Conservation (phyloP, 2,113 vertebrate genomes). For the Rhizomys pruinosus region DNA sequence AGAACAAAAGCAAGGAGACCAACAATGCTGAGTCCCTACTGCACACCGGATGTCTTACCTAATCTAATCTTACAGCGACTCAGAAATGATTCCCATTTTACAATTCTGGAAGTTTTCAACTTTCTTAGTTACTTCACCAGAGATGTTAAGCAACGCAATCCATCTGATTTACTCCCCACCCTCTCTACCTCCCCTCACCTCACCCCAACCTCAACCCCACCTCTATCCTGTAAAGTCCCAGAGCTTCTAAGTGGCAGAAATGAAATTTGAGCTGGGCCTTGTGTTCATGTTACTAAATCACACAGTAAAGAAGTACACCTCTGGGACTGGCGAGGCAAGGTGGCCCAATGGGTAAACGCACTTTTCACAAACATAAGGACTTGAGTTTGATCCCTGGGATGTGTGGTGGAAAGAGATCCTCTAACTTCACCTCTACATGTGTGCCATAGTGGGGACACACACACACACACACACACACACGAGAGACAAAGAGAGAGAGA, state of each 20-base stretch:
- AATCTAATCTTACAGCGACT: neutral
- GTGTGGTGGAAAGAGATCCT: neutral
- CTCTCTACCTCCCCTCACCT: no score
- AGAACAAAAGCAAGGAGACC: neutral
- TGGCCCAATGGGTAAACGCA: neutral
- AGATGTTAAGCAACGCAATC: neutral
- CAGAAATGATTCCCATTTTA: slow-evolving; percentile 37
- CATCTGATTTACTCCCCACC: no score
- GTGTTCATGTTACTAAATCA: neutral
- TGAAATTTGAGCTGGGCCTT: neutral
- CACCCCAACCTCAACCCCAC: no score
- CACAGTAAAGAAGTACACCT: neutral
- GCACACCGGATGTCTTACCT: neutral
- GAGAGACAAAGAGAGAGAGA: no score
- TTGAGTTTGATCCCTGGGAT: neutral
- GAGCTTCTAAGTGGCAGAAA: neutral
- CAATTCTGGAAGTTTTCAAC: slow-evolving; percentile 51
- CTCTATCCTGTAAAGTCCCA: neutral
- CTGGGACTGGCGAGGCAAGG: neutral
- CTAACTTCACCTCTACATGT: neutral
- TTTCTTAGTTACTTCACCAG: slow-evolving; percentile 31
- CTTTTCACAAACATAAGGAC: no score
- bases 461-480: neutral
- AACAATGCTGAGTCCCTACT: neutral
- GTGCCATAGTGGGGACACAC: no score